Conservation (phyloP, 2,797 vertebrate genomes). For the Eospalax fontanierii region DNA sequence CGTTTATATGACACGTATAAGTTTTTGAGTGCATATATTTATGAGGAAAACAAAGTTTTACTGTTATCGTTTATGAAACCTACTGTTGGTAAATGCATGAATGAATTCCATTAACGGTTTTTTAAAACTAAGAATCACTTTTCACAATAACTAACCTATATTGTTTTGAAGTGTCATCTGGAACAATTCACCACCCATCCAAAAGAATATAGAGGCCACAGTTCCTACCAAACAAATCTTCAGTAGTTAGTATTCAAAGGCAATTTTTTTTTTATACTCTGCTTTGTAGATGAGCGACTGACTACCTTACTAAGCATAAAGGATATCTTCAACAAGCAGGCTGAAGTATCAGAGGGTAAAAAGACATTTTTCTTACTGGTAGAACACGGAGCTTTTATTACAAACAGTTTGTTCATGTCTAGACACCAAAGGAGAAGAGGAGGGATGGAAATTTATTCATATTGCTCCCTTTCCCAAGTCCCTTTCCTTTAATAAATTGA, state of each 20-base stretch:
- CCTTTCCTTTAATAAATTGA: constrained; percentile 53
- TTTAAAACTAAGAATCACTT: background rate
- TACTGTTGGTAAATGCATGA: background rate
- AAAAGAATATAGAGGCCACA: background rate
- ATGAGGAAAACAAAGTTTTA: background rate
- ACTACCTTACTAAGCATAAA: background rate
- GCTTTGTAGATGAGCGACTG: background rate
- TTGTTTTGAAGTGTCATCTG: background rate
- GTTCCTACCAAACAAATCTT: background rate
- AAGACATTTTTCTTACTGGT: background rate
- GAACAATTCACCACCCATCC: background rate
- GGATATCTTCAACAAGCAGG: background rate
- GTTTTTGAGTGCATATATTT: background rate
- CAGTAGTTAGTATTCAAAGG: background rate
- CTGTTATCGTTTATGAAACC: constrained; percentile 19
- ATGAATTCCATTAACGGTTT: background rate
- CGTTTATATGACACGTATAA: background rate
- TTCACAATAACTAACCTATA: background rate
- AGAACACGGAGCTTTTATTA: background rate
- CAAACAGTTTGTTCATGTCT: background rate
- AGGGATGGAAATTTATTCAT: background rate
- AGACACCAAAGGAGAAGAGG: background rate
- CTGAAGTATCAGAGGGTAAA: background rate
- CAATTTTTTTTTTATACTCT: background rate
- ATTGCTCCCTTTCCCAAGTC: background rate